A percentile compares a stretch with the other conserved stretches of the same genome.
Evolutionary conservation across 2,888 invertebrate species (phyloP).

Genomic region (Onchidella celtica): DNA sequence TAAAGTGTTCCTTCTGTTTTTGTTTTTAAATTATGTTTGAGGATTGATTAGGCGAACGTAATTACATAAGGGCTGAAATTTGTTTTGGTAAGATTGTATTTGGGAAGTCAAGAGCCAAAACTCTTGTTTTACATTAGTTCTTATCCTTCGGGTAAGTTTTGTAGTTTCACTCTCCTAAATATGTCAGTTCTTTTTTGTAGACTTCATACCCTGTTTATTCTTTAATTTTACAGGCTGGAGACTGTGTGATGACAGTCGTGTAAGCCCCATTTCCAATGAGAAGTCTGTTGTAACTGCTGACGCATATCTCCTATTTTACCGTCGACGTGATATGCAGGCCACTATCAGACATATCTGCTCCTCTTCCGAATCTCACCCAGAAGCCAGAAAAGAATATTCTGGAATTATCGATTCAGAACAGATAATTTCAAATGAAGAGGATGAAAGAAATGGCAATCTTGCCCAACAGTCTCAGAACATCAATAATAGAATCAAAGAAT

Average conservation of each 20-base stretch:
- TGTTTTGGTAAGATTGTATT: too few relatives aligned
- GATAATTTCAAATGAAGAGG: background rate
- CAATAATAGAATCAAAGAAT: background rate
- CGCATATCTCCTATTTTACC: slow-evolving; percentile 82
- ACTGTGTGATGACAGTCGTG: slow-evolving; percentile 75
- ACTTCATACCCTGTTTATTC: too few relatives aligned
- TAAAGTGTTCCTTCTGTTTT: too few relatives aligned
- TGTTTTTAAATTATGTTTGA: too few relatives aligned
- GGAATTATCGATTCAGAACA: background rate
- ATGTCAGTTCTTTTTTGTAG: too few relatives aligned
- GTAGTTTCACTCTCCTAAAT: too few relatives aligned
- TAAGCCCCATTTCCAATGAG: slow-evolving; percentile 65
- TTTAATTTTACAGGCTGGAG: slow-evolving; percentile 67
- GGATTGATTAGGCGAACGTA: too few relatives aligned
- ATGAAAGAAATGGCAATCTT: slow-evolving; percentile 37
- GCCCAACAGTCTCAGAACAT: background rate
- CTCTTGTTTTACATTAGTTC: too few relatives aligned
- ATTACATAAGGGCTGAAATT: too few relatives aligned
- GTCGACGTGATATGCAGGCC: slow-evolving; percentile 62
- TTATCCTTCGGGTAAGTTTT: too few relatives aligned
- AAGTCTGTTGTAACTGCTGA: slow-evolving; percentile 76
- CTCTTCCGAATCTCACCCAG: background rate
- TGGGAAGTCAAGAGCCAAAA: too few relatives aligned
- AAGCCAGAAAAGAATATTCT: too few relatives aligned
- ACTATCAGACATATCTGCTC: slow-evolving; percentile 49